Conservation (phyloP, 2,113 vertebrate genomes). For the Haemorhous mexicanus region DNA sequence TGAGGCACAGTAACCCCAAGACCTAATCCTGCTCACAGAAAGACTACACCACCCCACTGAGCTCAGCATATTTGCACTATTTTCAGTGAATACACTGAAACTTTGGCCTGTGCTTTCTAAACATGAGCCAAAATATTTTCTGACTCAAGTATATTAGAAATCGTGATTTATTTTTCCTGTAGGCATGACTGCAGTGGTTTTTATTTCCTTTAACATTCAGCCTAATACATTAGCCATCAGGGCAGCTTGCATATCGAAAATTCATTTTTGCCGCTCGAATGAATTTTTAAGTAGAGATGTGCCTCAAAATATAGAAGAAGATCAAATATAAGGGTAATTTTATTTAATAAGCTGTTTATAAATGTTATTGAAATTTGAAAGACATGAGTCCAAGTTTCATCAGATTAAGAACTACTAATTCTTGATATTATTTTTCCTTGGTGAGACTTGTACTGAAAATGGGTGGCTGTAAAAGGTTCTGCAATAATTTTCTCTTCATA, state of each 20-base stretch:
- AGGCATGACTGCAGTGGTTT: not conserved
- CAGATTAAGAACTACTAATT: not conserved
- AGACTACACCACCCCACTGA: not conserved
- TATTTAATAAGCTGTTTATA: not conserved
- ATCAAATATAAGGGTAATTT: not conserved
- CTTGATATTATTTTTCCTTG: not conserved
- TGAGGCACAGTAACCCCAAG: not conserved
- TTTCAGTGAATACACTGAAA: not conserved
- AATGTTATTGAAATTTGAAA: not conserved
- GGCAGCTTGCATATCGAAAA: not conserved
- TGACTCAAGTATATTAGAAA: not conserved
- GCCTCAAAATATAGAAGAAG: not conserved
- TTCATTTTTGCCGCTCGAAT: not conserved
- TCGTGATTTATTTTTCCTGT: not conserved
- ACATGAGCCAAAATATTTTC: not conserved
- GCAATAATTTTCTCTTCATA: not conserved
- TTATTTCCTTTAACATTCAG: not conserved
- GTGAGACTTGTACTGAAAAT: not conserved
- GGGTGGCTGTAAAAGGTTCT: not conserved
- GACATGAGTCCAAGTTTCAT: not conserved
- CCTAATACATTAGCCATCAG: not conserved
- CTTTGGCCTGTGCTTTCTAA: not conserved
- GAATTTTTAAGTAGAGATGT: not conserved
- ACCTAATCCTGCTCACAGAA: not conserved
- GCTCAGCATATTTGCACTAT: not conserved